A percentile compares a stretch with the other conserved stretches of the same genome.
Evolutionary conservation across 2,797 vertebrate species (phyloP).

Genomic region (Gymnocypris eckloni): DNA sequence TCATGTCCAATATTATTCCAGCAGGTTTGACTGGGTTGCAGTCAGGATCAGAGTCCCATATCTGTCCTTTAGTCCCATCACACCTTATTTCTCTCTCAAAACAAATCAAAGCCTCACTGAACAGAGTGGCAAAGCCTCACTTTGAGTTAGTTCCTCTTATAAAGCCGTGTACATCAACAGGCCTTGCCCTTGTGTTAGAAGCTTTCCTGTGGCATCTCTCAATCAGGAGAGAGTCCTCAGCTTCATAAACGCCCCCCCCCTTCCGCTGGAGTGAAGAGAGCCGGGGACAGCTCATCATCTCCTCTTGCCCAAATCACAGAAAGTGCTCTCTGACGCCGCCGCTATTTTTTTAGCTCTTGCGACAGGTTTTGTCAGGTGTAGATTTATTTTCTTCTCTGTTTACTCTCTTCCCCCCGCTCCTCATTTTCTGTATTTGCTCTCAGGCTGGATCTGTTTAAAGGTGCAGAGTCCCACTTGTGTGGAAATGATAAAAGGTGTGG

Average conservation of each 20-base stretch:
- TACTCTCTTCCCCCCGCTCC: not conserved
- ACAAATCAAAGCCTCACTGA: not conserved
- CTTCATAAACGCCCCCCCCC: conserved; percentile 6
- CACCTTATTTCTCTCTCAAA: not conserved
- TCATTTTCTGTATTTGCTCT: conserved; percentile 31
- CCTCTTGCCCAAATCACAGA: conserved; percentile 34
- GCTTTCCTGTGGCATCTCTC: conserved; percentile 23
- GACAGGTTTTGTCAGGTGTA: conserved; percentile 44
- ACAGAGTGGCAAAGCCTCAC: not conserved
- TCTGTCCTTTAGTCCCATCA: not conserved
- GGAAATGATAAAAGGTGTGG: conserved; percentile 38
- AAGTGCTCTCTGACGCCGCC: not conserved
- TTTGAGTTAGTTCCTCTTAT: not conserved
- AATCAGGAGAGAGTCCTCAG: not conserved
- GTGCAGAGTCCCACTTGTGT: conserved; percentile 32
- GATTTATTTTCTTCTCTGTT: conserved; percentile 44
- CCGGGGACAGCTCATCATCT: conserved; percentile 38
- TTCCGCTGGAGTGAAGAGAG: conserved; percentile 34
- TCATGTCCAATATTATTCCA: not conserved
- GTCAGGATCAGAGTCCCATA: not conserved
- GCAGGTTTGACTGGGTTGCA: not conserved
- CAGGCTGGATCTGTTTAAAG: conserved; percentile 26
- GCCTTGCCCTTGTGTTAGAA: not conserved
- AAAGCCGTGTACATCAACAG: conserved; percentile 8
- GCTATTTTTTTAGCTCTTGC: conserved; percentile 27